These are phyloP conservation scores for Emys orbicularis DNA, from an alignment of 2,797 vertebrate species.

Conservation along the genomic window DNA sequence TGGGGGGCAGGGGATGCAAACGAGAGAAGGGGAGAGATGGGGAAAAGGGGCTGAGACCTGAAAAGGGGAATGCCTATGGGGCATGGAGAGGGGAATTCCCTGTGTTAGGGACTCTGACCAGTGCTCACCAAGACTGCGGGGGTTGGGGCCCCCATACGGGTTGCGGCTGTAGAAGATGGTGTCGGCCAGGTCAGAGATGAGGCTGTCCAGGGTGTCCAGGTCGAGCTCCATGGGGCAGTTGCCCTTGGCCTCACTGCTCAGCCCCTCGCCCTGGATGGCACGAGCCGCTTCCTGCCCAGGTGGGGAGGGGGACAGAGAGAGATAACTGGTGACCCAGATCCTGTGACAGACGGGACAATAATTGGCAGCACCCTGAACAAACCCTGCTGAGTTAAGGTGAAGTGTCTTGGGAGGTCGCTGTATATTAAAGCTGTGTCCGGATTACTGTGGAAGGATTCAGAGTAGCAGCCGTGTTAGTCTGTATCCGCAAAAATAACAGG, in stretches of 20 bases:
- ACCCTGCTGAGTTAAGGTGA: neutral
- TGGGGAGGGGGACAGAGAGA: neutral
- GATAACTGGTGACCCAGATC: neutral
- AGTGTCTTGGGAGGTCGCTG: neutral
- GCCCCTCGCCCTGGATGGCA: neutral
- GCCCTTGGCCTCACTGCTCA: neutral
- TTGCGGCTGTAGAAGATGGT: conserved; percentile 19
- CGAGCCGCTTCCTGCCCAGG: neutral
- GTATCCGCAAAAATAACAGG: no score
- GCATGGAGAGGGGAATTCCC: neutral
- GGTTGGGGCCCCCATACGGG: conserved; percentile 4
- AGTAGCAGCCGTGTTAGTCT: no score
- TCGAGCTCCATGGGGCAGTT: conserved; percentile 14
- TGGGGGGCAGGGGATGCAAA: neutral
- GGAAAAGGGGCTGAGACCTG: neutral
- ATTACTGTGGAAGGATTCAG: neutral
- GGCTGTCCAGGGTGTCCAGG: conserved; percentile 3
- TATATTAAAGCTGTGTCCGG: neutral
- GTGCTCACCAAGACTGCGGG: conserved; percentile 12
- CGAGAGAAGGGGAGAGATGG: neutral
- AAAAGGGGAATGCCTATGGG: neutral
- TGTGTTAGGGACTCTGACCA: neutral
- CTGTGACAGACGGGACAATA: neutral
- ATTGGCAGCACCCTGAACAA: neutral
- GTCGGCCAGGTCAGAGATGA: neutral